Conservation (phyloP, 2,797 vertebrate genomes). For the Squalus acanthias region DNA sequence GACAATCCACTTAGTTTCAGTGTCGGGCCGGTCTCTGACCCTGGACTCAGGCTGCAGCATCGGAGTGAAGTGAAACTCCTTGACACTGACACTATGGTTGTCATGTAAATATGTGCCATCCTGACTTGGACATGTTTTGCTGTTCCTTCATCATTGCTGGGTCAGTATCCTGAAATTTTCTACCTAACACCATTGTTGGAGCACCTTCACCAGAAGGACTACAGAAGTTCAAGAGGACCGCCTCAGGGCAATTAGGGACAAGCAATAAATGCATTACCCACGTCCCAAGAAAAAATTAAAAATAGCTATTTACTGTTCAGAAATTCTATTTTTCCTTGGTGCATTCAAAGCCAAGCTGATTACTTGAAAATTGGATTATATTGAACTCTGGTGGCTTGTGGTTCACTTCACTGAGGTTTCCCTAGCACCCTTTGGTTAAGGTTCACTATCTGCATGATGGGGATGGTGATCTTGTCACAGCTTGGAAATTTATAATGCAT, state of each 20-base stretch:
- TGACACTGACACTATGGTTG: neutral
- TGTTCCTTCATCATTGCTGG: neutral
- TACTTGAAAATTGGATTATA: neutral
- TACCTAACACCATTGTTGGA: neutral
- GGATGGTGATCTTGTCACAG: neutral
- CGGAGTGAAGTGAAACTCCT: too few relatives aligned
- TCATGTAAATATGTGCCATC: neutral
- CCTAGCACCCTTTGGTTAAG: neutral
- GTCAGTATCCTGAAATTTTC: neutral
- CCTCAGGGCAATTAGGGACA: too few relatives aligned
- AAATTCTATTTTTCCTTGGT: neutral
- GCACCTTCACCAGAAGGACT: neutral
- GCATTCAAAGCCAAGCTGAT: neutral
- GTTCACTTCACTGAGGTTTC: neutral
- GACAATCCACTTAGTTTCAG: neutral
- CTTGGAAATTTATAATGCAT: neutral
- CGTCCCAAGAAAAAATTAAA: neutral
- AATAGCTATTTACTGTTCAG: neutral
- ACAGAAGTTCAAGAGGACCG: neutral
- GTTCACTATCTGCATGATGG: neutral
- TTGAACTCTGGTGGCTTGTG: neutral
- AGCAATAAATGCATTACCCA: neutral
- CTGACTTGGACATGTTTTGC: neutral
- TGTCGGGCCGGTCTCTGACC: neutral
- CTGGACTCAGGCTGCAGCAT: neutral